Percentiles rank a stretch among this genome's conserved stretches.
Evolutionary conservation across 2,888 invertebrate genomes (phyloP).

Genomic region (Synanthedon vespiformis): DNA sequence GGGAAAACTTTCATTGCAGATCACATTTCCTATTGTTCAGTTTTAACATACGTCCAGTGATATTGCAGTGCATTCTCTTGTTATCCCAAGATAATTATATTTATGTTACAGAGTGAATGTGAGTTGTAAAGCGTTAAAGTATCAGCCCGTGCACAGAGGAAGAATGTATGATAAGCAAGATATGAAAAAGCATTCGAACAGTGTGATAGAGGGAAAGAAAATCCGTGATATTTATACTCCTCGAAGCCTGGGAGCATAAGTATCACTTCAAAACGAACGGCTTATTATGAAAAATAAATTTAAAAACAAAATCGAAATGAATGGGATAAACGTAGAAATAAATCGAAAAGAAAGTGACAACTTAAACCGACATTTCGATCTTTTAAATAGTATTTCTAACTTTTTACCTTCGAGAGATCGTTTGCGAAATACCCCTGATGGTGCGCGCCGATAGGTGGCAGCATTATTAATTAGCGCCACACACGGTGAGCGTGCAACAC

Average conservation of each 20-base stretch:
- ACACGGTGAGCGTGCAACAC: constrained; percentile 72
- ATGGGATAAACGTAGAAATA: constrained; percentile 16
- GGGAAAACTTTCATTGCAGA: constrained; percentile 36
- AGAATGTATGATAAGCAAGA: constrained; percentile 64
- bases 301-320: constrained; percentile 15
- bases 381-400: constrained; percentile 49
- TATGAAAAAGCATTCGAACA: constrained; percentile 64
- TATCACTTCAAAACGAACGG: constrained; percentile 44
- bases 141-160: constrained; percentile 67
- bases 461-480: constrained; percentile 63
- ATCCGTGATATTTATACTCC: constrained; percentile 51
- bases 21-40: constrained; percentile 9
- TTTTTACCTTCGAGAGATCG: constrained; percentile 96
- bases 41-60: constrained; percentile 22
- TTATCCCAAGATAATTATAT: constrained; percentile 38
- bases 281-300: constrained; percentile 37
- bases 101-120: constrained; percentile 64
- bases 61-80: constrained; percentile 54
- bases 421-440: constrained; percentile 93
- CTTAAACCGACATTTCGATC: constrained; percentile 49
- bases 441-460: constrained; percentile 65
- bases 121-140: constrained; percentile 55
- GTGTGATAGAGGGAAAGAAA: constrained; percentile 55
- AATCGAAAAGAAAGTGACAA: constrained; percentile 30
- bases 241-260: constrained; percentile 33